Conservation (phyloP, 2,797 vertebrate genomes). For the Dendrocincla tyrannina region DNA sequence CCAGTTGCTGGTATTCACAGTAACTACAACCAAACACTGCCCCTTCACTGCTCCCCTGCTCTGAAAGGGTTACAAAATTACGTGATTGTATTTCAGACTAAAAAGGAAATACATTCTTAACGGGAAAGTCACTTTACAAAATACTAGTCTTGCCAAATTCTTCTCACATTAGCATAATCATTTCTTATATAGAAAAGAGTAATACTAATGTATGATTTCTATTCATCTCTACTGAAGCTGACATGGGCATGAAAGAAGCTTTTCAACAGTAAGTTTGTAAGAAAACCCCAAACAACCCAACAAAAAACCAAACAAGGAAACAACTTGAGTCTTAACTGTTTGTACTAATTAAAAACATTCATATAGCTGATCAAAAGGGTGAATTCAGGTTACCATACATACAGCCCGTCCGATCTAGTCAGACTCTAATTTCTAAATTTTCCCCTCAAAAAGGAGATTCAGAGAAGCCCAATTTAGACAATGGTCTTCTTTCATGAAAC, state of each 20-base stretch:
- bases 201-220: not conserved
- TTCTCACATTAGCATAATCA: not conserved
- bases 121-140: constrained; percentile 29
- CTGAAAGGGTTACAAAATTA: constrained; percentile 35
- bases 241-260: not conserved
- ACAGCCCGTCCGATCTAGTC: not conserved
- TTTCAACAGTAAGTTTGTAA: not conserved
- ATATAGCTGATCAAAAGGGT: not conserved
- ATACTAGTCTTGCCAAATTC: constrained; percentile 32
- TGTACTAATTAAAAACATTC: not conserved
- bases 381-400: not conserved
- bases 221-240: not conserved
- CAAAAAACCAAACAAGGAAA: not conserved
- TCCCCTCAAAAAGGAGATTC: not conserved
- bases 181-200: not conserved
- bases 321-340: not conserved
- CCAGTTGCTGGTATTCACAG: not conserved
- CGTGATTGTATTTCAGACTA: not conserved
- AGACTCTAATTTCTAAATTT: not conserved
- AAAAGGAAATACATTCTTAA: constrained; percentile 50
- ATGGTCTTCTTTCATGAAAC: not conserved
- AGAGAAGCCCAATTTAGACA: not conserved
- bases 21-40: not conserved
- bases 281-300: not conserved
- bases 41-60: not conserved